These are phyloP conservation scores for Strongylocentrotus purpuratus DNA, from an alignment of 35 echinoderm and acorn worm genomes.

Conservation along the genomic window DNA sequence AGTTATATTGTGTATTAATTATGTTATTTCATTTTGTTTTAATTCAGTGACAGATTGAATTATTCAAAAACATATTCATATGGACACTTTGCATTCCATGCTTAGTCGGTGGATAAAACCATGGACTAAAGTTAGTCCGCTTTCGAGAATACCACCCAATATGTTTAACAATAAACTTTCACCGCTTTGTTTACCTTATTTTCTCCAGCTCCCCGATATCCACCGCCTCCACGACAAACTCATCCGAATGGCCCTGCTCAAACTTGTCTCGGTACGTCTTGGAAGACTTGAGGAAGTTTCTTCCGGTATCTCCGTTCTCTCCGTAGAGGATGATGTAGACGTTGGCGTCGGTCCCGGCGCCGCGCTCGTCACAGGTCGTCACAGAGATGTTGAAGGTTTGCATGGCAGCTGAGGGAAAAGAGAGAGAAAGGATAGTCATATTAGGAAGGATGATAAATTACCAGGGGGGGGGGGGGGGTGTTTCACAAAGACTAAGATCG, in stretches of 20 bases:
- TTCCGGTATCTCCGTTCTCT: conserved; percentile 94
- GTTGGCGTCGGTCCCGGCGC: conserved; percentile 95
- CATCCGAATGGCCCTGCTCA: conserved; percentile 87
- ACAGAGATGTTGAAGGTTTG: conserved; percentile 89
- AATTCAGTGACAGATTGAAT: too few relatives aligned
- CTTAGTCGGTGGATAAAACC: too few relatives aligned
- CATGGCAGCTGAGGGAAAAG: conserved; percentile 68
- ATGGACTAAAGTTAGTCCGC: too few relatives aligned
- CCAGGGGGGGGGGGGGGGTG: too few relatives aligned
- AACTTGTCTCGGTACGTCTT: conserved; percentile 99
- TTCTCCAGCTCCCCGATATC: conserved; percentile 88
- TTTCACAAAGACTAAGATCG: too few relatives aligned
- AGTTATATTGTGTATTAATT: too few relatives aligned
- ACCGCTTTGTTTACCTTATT: conserved; percentile 76
- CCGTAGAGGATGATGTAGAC: conserved; percentile 88
- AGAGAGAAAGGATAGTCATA: not conserved
- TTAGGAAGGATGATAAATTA: too few relatives aligned
- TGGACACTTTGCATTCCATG: too few relatives aligned
- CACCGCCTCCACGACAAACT: conserved; percentile 92
- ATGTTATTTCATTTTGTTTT: too few relatives aligned
- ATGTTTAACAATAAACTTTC: too few relatives aligned
- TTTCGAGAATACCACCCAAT: too few relatives aligned
- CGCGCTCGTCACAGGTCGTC: conserved; percentile 81
- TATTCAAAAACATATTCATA: too few relatives aligned
- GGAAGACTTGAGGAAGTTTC: conserved; percentile 89